Conservation (phyloP, 2,113 vertebrate species). For the Garra rufa region DNA sequence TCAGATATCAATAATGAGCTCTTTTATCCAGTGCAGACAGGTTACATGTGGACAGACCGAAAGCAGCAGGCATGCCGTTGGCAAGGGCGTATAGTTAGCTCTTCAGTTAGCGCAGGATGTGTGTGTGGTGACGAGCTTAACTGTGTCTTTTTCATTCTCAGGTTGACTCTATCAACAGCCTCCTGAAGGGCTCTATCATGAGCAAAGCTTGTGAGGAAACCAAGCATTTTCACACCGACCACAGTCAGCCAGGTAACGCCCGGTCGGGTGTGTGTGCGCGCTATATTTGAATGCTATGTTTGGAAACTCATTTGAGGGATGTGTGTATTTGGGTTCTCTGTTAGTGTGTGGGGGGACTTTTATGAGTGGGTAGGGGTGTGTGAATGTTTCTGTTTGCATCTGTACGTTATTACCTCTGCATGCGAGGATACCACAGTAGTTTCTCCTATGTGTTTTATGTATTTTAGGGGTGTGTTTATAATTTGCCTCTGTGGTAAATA, state of each 20-base stretch:
- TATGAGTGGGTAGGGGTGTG: background rate
- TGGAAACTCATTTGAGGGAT: slow-evolving; percentile 40
- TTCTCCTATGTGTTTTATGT: slow-evolving; percentile 28
- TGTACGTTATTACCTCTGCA: slow-evolving; percentile 9
- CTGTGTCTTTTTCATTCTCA: slow-evolving; percentile 62
- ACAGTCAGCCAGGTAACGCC: slow-evolving; percentile 88
- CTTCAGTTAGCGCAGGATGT: slow-evolving; percentile 24
- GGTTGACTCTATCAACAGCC: slow-evolving; percentile 93
- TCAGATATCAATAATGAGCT: slow-evolving; percentile 57
- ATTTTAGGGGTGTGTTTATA: slow-evolving; percentile 36
- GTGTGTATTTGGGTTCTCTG: slow-evolving; percentile 38
- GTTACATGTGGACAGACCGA: slow-evolving; percentile 37
- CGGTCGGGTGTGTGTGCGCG: background rate
- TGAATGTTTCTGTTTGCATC: slow-evolving; percentile 17
- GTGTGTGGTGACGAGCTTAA: slow-evolving; percentile 16
- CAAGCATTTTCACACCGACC: slow-evolving; percentile 93
- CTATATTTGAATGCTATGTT: slow-evolving; percentile 35
- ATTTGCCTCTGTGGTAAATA: slow-evolving; percentile 15
- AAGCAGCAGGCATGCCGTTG: slow-evolving; percentile 40
- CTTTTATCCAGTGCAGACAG: slow-evolving; percentile 43
- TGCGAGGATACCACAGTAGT: background rate
- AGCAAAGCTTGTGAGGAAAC: slow-evolving; percentile 95
- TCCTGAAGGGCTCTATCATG: slow-evolving; percentile 92
- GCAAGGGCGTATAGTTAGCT: background rate
- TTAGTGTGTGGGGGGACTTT: slow-evolving; percentile 17